Conservation (phyloP, 2,797 vertebrate species). For the Melanotaenia parkinsoni region DNA sequence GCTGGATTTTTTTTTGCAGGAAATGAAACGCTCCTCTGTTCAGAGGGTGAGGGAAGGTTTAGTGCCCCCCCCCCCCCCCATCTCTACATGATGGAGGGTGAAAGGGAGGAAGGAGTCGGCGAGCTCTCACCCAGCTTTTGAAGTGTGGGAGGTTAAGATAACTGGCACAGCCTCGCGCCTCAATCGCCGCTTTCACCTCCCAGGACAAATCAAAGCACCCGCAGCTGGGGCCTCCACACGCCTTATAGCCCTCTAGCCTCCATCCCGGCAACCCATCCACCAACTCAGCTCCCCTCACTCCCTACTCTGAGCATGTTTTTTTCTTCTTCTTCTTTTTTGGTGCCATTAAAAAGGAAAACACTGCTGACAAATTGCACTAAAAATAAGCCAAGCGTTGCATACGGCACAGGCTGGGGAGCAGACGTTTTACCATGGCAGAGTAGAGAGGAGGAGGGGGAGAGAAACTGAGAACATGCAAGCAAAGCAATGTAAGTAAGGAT, state of each 20-base stretch:
- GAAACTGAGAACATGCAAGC: conserved; percentile 3
- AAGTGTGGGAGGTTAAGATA: conserved; percentile 91
- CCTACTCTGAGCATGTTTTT: conserved; percentile 47
- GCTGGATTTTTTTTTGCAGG: conserved; percentile 77
- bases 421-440: conserved; percentile 52
- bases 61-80: conserved; percentile 60
- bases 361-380: conserved; percentile 72
- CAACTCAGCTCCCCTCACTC: conserved; percentile 33
- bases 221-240: conserved; percentile 78
- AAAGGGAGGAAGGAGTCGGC: conserved; percentile 53
- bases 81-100: conserved; percentile 38
- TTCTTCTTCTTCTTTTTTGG: conserved; percentile 29
- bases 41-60: conserved; percentile 70
- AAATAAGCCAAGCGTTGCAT: conserved; percentile 73
- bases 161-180: conserved; percentile 81
- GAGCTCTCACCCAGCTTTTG: conserved; percentile 77
- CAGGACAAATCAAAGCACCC: conserved; percentile 81
- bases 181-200: conserved; percentile 76
- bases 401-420: conserved; percentile 34
- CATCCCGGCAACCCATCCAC: conserved; percentile 30
- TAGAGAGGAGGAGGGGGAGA: conserved; percentile 5
- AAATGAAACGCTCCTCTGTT: conserved; percentile 91
- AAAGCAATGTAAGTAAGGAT: not conserved
- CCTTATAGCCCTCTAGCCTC: conserved; percentile 59
- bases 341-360: conserved; percentile 76